Conservation (phyloP, 2,797 vertebrate genomes). For the Miichthys miiuy region DNA sequence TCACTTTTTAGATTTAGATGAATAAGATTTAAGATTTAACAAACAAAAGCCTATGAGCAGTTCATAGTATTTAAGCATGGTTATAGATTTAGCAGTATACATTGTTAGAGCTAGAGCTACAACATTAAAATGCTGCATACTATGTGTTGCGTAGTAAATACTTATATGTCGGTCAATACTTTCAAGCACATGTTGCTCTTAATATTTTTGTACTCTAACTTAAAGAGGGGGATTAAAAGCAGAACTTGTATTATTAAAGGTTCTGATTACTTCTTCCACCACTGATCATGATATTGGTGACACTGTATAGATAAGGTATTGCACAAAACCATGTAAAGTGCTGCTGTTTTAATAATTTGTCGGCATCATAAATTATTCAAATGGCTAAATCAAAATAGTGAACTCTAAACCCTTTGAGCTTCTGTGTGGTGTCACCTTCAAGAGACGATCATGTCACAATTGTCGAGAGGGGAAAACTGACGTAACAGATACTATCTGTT, state of each 20-base stretch:
- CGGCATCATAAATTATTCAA: conserved; percentile 39
- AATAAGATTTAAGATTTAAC: background rate
- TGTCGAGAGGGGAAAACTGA: conserved; percentile 17
- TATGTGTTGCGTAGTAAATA: background rate
- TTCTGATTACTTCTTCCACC: background rate
- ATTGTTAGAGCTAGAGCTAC: background rate
- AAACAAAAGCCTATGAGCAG: background rate
- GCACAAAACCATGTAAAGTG: background rate
- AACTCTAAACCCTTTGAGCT: conserved; percentile 22
- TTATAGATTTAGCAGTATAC: background rate
- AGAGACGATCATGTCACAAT: conserved; percentile 11
- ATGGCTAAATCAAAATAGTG: conserved; percentile 26
- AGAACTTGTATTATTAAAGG: background rate
- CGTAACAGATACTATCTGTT: conserved; percentile 7
- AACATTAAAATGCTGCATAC: background rate
- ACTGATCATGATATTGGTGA: background rate
- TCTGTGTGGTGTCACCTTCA: conserved; percentile 16
- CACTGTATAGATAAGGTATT: background rate
- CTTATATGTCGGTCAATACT: background rate
- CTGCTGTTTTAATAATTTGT: conserved; percentile 9
- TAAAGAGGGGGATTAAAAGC: background rate
- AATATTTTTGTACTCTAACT: background rate
- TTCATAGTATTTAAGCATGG: background rate
- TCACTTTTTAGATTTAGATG: background rate
- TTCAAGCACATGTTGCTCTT: background rate